A percentile compares a stretch with the other conserved stretches of the same genome.
phyloP scores from a whole-genome alignment of 1,140 invertebrate genomes.

The Scaptomyza montana region DNA sequence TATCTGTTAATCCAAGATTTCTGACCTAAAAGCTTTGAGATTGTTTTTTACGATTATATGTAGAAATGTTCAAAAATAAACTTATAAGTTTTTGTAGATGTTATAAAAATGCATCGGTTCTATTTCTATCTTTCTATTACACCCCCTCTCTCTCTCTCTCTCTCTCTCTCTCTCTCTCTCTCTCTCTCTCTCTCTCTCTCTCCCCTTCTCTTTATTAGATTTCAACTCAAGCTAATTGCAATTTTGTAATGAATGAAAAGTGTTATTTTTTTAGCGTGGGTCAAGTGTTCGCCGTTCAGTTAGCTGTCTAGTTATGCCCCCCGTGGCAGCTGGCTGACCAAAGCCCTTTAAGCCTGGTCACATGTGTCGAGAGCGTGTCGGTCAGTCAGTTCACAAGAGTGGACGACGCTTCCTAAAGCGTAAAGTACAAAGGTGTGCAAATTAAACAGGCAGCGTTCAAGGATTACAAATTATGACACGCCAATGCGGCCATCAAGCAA shows the following conservation, averaged over 20 bases:
- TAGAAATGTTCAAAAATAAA: too few relatives aligned
- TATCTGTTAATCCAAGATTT: too few relatives aligned
- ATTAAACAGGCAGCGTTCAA: conserved; percentile 76
- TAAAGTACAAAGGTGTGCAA: conserved; percentile 73
- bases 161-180: too few relatives aligned
- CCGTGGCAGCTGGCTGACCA: conserved; percentile 5
- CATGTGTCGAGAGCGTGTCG: conserved; percentile 52
- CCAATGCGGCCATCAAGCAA: conserved; percentile 59
- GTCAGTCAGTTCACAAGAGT: conserved; percentile 28
- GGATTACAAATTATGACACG: conserved; percentile 82
- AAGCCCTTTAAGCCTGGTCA: conserved; percentile 58
- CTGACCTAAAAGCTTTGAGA: too few relatives aligned
- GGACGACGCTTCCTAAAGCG: conserved; percentile 5
- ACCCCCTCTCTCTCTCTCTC: too few relatives aligned
- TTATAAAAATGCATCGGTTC: too few relatives aligned
- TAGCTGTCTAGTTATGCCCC: conserved; percentile 12
- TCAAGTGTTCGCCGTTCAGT: conserved; percentile 2
- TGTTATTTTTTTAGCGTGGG: conserved; percentile 20
- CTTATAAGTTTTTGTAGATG: too few relatives aligned
- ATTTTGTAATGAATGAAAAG: conserved; percentile 42
- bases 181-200: too few relatives aligned
- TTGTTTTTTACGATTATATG: too few relatives aligned
- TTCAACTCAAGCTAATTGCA: conserved; percentile 40
- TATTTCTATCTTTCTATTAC: too few relatives aligned
- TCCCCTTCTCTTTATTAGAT: too few relatives aligned